These are phyloP conservation scores for Rhagonycha lutea DNA, from an alignment of 2,888 invertebrate genomes.

Conservation along the genomic window DNA sequence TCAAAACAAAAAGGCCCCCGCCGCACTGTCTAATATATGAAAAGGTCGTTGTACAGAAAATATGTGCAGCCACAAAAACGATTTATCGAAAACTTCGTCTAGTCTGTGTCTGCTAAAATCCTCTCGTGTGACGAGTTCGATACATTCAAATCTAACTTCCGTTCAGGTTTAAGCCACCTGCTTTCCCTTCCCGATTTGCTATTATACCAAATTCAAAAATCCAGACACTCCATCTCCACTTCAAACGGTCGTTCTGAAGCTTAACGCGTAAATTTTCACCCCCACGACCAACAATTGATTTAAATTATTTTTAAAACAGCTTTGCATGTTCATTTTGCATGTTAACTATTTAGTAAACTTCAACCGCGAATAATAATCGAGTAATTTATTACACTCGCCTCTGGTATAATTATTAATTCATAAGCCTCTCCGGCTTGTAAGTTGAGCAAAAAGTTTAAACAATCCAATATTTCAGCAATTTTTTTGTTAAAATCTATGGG, in stretches of 20 bases:
- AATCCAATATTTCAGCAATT: neutral
- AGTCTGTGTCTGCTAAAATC: conserved; percentile 23
- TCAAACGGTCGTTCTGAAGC: neutral
- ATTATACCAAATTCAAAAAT: neutral
- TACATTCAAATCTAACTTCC: conserved; percentile 12
- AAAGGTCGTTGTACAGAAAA: conserved; percentile 47
- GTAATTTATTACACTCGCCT: neutral
- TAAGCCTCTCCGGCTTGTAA: neutral
- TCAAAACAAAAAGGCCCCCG: conserved; percentile 50
- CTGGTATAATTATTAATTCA: neutral
- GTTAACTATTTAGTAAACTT: neutral
- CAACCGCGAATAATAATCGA: neutral
- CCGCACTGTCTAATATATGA: conserved; percentile 35
- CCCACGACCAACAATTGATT: neutral
- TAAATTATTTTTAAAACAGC: neutral
- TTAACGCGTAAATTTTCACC: neutral
- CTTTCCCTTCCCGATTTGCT: neutral
- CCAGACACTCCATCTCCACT: neutral
- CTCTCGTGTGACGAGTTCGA: conserved; percentile 5
- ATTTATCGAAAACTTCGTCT: conserved; percentile 34
- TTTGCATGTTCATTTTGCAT: neutral
- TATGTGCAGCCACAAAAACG: conserved; percentile 29
- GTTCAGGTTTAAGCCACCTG: conserved; percentile 6
- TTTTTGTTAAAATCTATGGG: neutral
- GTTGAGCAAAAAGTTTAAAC: neutral